Percentiles rank a stretch among this genome's conserved stretches.
These are phyloP conservation scores for Chrysotoxum bicinctum DNA, from an alignment of 2,888 invertebrate genomes.

Conservation along the genomic window DNA sequence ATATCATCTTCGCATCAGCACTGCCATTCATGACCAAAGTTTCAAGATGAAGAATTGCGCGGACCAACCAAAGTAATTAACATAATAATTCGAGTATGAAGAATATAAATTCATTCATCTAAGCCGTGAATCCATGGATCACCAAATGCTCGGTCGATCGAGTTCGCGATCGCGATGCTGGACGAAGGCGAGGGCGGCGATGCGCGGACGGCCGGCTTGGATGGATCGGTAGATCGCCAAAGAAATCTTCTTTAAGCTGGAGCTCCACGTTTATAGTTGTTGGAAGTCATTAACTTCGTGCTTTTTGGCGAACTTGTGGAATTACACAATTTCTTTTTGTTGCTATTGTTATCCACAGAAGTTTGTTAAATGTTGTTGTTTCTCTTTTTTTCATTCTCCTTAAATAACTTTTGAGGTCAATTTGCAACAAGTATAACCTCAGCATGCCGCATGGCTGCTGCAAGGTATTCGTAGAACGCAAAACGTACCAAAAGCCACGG, in stretches of 20 bases:
- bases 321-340: conserved; percentile 65
- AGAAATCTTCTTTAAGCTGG: conserved; percentile 64
- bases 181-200: conserved; percentile 47
- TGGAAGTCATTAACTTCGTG: conserved; percentile 68
- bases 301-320: conserved; percentile 68
- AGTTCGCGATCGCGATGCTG: not conserved
- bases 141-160: conserved; percentile 39
- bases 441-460: conserved; percentile 38
- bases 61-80: conserved; percentile 55
- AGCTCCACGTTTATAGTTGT: conserved; percentile 20
- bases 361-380: conserved; percentile 38
- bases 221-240: not conserved
- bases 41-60: conserved; percentile 15
- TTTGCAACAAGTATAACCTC: conserved; percentile 66
- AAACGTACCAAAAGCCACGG: conserved; percentile 65
- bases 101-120: conserved; percentile 40
- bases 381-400: conserved; percentile 49
- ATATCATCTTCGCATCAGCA: conserved; percentile 46
- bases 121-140: conserved; percentile 66
- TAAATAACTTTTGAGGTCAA: conserved; percentile 73
- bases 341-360: conserved; percentile 21
- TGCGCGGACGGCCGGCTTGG: not conserved
- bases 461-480: conserved; percentile 45
- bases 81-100: conserved; percentile 72
- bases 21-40: conserved; percentile 12